These are phyloP conservation scores for Drosophila nigromelanica DNA, from an alignment of 1,140 invertebrate genomes.

Conservation along the genomic window DNA sequence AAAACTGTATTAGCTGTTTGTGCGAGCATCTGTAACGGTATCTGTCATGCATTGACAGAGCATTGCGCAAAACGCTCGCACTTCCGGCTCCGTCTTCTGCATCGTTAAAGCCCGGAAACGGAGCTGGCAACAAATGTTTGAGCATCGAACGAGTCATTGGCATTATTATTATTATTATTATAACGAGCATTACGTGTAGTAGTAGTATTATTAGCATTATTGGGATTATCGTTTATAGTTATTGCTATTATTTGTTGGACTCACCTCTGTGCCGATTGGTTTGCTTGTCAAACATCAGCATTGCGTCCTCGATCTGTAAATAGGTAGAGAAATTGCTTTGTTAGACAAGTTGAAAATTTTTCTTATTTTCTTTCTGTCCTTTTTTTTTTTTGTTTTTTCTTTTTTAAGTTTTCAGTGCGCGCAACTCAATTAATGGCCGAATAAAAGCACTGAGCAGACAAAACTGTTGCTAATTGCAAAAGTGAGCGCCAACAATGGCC, in stretches of 20 bases:
- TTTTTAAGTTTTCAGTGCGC: conserved; percentile 57
- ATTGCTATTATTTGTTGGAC: conserved; percentile 85
- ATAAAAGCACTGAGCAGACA: conserved; percentile 72
- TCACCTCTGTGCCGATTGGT: conserved; percentile 99
- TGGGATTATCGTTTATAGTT: conserved; percentile 23
- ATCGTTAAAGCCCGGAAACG: conserved; percentile 76
- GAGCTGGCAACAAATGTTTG: conserved; percentile 18
- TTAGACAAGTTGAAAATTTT: conserved; percentile 37
- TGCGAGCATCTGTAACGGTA: conserved; percentile 36
- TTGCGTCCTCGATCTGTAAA: conserved; percentile 99
- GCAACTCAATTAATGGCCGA: conserved; percentile 77
- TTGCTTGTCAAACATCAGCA: conserved; percentile 99
- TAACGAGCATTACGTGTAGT: conserved; percentile 22
- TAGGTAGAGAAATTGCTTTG: conserved; percentile 27
- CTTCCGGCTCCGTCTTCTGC: conserved; percentile 63
- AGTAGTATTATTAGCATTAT: conserved; percentile 8
- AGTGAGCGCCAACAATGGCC: conserved; percentile 63
- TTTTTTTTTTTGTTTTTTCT: conserved; percentile 36
- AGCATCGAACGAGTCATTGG: not conserved
- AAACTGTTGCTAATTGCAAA: conserved; percentile 80
- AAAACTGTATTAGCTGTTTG: conserved; percentile 72
- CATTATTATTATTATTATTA: conserved; percentile 21
- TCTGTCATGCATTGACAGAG: conserved; percentile 60
- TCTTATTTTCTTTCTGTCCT: conserved; percentile 32
- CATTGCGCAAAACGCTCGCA: conserved; percentile 67